Evolutionary conservation across 2,113 vertebrate species (phyloP), one percentile per base, ranked within the genome.

Genomic region (Phyllostomus hastatus): DNA sequence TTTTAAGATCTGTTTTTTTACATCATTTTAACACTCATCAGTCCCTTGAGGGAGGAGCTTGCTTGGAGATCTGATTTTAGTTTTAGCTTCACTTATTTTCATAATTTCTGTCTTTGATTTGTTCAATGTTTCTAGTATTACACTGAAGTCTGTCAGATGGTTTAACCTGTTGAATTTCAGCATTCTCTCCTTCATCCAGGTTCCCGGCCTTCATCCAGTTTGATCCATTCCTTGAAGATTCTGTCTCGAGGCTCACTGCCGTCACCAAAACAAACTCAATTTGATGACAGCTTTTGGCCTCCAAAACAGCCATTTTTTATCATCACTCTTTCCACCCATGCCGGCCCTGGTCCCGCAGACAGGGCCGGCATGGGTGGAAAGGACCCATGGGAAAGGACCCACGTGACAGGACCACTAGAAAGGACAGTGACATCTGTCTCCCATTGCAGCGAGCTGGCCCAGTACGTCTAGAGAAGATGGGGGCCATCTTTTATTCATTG

Each of bases 241-340:
- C 99, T 99, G 98, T 99, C 99, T 97, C 99, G 98, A 35, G 99
- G 99, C 92, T 99, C 99, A 98, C 99, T 99, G 98, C 99, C 99
- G 98, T 99, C 99, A 72, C 99, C 99, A 98, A 99, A 99, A 98
- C 99, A 99, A 97, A 99, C 99, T 99, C 99, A 64, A 99, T 97
- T 96, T 99, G 99, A 91, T 99, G 98, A 35, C 97, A 99, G 91
- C 99, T 99, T 98, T 99, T 99, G 96, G 96, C 98, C 98, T 99
- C 99, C 98, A 99, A 76, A 69, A 98, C 97, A 95, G 99, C 98
- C 98, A 99, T 99, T 87, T 98, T 98, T 98, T 99, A 93, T 96
- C 97, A n/a, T 98, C 94, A 89, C 98, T 98, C 54, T 98, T 99
- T 98, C 99, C 99, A 97, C 98, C 99, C 99, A 99, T 99, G 97